Base-by-base conservation (phyloP, 2,888 invertebrate genomes). In the Drosophila koepferae region DNA sequence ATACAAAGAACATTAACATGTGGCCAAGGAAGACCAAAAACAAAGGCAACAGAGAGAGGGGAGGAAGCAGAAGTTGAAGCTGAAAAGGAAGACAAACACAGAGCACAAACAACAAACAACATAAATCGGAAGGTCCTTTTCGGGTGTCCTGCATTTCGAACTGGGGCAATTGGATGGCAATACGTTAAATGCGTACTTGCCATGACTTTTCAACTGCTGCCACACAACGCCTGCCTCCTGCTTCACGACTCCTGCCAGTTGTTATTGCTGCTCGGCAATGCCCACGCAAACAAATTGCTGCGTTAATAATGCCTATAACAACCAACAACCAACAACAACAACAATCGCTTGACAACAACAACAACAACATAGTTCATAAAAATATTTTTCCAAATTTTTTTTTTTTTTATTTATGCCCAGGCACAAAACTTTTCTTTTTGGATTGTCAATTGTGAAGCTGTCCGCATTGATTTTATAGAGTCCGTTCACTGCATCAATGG, bases 231-330 rank as follows among this genome's bases (percentile, higher is more conserved):
- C 28, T 6, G 28, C 28, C 28, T 28, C 28, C 28, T 7, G 23
- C 46, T 23, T 8, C 20, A 46, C 16, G 4, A 4, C 59, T 41
- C 36, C 28, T 31, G 9, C 31, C 34, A 16, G 51, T 36, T 73
- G 28, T 73, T 62, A 56, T 77, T 77, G 63, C 71, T 67, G 70
- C 28, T 28, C 40, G 41, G 49, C 70, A 67, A 63, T 70, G 70
- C 44, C 63, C 64, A 71, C 72, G 66, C 74, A 74, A 77, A 74
- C 76, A 82, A 86, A 90, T 89, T 80, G 79, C 77, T 76, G 77
- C 75, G 82, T 70, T 87, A 86, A 90, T 87, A 86, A 81, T 71
- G 79, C 80, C 81, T 83, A 78, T 76, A 81, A 80, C 78, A 82
- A 77, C 63, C 61, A n/a, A 72, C 67, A 71, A 67, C 49, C 55